Percentiles rank a stretch among this genome's conserved stretches.
Evolutionary conservation across 2,888 invertebrate species (phyloP).

Genomic region (Drosophila nr. perissopoda): DNA sequence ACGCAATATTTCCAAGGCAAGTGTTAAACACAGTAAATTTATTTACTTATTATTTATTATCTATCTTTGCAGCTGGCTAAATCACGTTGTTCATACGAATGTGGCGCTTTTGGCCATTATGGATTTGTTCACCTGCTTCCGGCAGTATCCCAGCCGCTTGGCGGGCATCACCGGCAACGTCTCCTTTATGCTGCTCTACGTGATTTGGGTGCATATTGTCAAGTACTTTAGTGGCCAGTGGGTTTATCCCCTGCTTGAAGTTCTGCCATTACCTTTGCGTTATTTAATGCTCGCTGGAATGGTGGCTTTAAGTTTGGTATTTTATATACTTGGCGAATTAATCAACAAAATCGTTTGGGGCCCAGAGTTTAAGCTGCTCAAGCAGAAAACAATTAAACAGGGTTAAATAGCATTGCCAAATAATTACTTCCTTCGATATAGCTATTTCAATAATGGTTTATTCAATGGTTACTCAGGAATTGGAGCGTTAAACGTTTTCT

Average conservation of each 20-base stretch:
- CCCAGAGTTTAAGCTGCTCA: conserved; percentile 86
- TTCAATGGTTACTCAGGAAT: conserved; percentile 3
- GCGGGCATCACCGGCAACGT: conserved; percentile 88
- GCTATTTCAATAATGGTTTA: neutral
- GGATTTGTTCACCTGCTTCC: conserved; percentile 90
- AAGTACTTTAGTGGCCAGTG: conserved; percentile 90
- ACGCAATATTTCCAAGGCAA: conserved; percentile 90
- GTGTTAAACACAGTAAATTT: neutral
- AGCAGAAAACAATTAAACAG: conserved; percentile 47
- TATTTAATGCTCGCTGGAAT: conserved; percentile 89
- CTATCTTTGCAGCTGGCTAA: conserved; percentile 89
- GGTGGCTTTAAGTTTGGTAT: conserved; percentile 86
- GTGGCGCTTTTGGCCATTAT: conserved; percentile 91
- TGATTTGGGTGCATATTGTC: conserved; percentile 92
- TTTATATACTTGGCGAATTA: conserved; percentile 90
- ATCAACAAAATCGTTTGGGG: conserved; percentile 90
- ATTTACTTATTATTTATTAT: neutral
- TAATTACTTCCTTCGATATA: neutral
- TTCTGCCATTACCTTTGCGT: conserved; percentile 90
- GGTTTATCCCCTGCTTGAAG: conserved; percentile 95
- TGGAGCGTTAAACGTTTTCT: neutral
- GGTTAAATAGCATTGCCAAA: conserved; percentile 22
- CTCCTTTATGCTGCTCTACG: conserved; percentile 89
- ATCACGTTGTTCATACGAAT: conserved; percentile 95
- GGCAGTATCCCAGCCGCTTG: conserved; percentile 90